Evolutionary conservation across 1,140 invertebrate species (phyloP).

Genomic region (Eulimnadia texana): DNA sequence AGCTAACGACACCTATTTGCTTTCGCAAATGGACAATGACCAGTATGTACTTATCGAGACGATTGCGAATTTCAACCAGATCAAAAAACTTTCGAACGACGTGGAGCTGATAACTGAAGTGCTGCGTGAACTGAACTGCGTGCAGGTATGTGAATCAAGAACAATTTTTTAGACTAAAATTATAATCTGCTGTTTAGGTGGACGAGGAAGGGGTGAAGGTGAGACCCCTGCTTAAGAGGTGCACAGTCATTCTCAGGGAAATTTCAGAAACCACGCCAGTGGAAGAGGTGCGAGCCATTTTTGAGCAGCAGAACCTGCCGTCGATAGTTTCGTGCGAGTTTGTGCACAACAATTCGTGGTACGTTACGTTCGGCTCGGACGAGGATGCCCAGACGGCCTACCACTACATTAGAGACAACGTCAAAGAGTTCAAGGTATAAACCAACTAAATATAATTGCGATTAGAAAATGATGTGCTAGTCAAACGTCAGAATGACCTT

Average conservation of each 20-base stretch:
- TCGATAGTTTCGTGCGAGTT: conserved; percentile 76
- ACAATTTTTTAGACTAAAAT: too few relatives aligned
- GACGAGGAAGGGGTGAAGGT: conserved; percentile 79
- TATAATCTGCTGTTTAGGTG: conserved; percentile 28
- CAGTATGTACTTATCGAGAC: conserved; percentile 88
- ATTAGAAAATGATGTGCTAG: too few relatives aligned
- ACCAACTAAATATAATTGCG: too few relatives aligned
- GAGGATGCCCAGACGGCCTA: conserved; percentile 82
- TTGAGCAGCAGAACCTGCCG: conserved; percentile 68
- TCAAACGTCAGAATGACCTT: too few relatives aligned
- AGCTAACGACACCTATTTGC: conserved; percentile 74
- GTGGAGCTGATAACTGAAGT: conserved; percentile 77
- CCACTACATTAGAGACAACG: conserved; percentile 71
- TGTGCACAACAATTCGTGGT: conserved; percentile 84
- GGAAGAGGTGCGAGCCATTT: conserved; percentile 69
- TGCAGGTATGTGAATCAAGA: conserved; percentile 49
- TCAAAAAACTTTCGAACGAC: conserved; percentile 74
- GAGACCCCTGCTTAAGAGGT: conserved; percentile 73
- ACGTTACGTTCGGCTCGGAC: conserved; percentile 83
- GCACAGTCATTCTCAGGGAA: conserved; percentile 80
- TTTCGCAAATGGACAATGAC: conserved; percentile 90
- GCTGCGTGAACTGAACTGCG: conserved; percentile 68
- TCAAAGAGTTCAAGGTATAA: conserved; percentile 60
- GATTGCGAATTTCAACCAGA: conserved; percentile 81
- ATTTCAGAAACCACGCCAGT: conserved; percentile 68